These are phyloP conservation scores for Mya arenaria DNA, from an alignment of 1,140 invertebrate species.

Conservation along the genomic window DNA sequence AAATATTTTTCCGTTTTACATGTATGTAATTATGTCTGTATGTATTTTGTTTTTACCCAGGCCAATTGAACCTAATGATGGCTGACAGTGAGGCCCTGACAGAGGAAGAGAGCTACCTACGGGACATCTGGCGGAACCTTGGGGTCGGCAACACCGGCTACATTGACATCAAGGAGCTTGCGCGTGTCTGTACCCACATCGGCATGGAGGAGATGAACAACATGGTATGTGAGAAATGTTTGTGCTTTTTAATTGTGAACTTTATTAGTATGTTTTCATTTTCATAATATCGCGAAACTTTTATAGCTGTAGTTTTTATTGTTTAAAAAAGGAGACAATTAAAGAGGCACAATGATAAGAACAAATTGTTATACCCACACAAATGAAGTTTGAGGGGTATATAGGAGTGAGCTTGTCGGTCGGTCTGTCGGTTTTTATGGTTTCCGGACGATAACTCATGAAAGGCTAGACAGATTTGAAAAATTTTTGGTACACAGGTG, in stretches of 20 bases:
- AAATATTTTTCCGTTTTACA: too few relatives aligned
- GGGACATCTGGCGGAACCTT: conserved; percentile 84
- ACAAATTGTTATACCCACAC: neutral
- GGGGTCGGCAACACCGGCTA: conserved; percentile 85
- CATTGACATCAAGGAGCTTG: conserved; percentile 84
- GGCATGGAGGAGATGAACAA: conserved; percentile 85
- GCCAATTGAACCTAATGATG: conserved; percentile 66
- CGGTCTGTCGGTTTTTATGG: too few relatives aligned
- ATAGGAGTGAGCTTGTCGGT: too few relatives aligned
- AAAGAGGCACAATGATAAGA: neutral
- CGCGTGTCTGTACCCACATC: conserved; percentile 85
- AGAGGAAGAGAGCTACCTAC: conserved; percentile 81
- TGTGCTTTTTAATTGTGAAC: neutral
- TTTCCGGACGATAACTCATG: too few relatives aligned
- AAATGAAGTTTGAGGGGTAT: too few relatives aligned
- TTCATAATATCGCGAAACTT: too few relatives aligned
- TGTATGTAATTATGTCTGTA: too few relatives aligned
- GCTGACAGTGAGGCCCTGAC: conserved; percentile 56
- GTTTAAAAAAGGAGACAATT: neutral
- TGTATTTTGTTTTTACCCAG: too few relatives aligned
- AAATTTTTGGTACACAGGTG: too few relatives aligned
- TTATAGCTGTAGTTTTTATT: too few relatives aligned
- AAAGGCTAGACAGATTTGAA: too few relatives aligned
- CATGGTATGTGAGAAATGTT: conserved; percentile 79
- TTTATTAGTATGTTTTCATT: too few relatives aligned